These are phyloP conservation scores for Ceramica pisi DNA, from an alignment of 2,888 invertebrate genomes.

Conservation along the genomic window DNA sequence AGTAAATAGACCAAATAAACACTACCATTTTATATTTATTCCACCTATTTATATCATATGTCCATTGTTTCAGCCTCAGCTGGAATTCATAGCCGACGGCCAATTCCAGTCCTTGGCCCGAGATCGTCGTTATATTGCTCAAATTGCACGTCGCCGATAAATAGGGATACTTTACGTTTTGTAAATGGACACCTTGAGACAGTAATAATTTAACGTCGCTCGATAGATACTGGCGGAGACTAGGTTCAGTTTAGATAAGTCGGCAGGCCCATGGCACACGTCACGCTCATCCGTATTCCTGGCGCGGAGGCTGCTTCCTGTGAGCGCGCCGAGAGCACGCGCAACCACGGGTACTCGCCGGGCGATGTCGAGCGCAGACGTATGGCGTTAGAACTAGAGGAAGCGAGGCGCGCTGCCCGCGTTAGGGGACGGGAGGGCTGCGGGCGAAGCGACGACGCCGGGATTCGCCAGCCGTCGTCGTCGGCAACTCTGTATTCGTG, in stretches of 20 bases:
- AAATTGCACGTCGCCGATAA: slow-evolving; percentile 74
- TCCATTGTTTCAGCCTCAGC: slow-evolving; percentile 86
- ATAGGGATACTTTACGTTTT: slow-evolving; percentile 71
- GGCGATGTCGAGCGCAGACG: slow-evolving; percentile 66
- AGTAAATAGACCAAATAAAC: slow-evolving; percentile 88
- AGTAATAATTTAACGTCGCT: slow-evolving; percentile 71
- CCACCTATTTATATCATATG: slow-evolving; percentile 88
- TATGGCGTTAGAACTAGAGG: slow-evolving; percentile 57
- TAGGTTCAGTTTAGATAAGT: slow-evolving; percentile 73
- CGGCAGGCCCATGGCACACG: slow-evolving; percentile 75
- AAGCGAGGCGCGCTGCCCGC: slow-evolving; percentile 46
- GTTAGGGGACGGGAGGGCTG: slow-evolving; percentile 65
- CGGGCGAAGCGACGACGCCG: slow-evolving; percentile 60
- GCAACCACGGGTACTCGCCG: slow-evolving; percentile 73
- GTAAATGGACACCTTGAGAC: slow-evolving; percentile 68
- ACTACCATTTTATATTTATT: slow-evolving; percentile 84
- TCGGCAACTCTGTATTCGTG: slow-evolving; percentile 86
- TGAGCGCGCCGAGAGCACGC: slow-evolving; percentile 74
- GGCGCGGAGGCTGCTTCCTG: slow-evolving; percentile 87
- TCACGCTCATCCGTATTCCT: slow-evolving; percentile 87
- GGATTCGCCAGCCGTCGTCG: slow-evolving; percentile 81
- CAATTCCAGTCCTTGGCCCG: slow-evolving; percentile 76
- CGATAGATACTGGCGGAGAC: slow-evolving; percentile 70
- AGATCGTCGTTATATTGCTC: slow-evolving; percentile 80
- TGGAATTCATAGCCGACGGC: slow-evolving; percentile 85